Percentiles rank a stretch among this genome's conserved stretches.
Conservation (phyloP, 2,113 vertebrate genomes). For the Capreolus pygargus region DNA sequence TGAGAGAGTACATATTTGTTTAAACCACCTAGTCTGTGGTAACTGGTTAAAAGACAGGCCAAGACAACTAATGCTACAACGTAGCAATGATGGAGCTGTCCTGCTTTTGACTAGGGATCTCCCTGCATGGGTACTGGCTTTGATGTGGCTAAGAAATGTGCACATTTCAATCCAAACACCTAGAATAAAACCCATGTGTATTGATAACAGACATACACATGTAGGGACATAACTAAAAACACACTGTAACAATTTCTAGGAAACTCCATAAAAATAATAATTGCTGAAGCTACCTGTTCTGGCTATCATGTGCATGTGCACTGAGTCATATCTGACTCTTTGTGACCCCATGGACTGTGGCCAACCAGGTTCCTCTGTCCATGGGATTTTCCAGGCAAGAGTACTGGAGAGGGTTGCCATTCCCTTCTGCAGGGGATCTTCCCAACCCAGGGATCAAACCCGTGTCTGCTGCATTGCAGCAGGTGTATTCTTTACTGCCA, state of each 20-base stretch:
- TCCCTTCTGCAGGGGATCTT: neutral
- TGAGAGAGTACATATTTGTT: neutral
- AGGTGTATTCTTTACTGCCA: neutral
- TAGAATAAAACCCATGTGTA: neutral
- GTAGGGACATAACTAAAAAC: neutral
- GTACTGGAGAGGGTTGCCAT: neutral
- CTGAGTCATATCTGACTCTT: neutral
- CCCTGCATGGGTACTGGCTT: neutral
- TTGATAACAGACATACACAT: neutral
- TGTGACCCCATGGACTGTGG: neutral
- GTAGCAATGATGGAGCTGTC: neutral
- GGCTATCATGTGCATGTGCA: neutral
- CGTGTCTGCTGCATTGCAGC: neutral
- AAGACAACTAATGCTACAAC: neutral
- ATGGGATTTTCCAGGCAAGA: neutral
- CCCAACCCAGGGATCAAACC: neutral
- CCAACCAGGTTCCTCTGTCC: neutral
- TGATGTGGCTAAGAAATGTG: neutral
- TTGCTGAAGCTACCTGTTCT: neutral
- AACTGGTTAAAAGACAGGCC: neutral
- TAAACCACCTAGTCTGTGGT: neutral
- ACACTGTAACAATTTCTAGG: neutral
- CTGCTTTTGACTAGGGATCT: neutral
- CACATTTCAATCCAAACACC: neutral
- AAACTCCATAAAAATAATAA: neutral